Evolutionary conservation across 35 echinoderm and acorn worm genomes (phyloP), one percentile per base, ranked within the genome.

Genomic region (Hemicentrotus pulcherrimus): DNA sequence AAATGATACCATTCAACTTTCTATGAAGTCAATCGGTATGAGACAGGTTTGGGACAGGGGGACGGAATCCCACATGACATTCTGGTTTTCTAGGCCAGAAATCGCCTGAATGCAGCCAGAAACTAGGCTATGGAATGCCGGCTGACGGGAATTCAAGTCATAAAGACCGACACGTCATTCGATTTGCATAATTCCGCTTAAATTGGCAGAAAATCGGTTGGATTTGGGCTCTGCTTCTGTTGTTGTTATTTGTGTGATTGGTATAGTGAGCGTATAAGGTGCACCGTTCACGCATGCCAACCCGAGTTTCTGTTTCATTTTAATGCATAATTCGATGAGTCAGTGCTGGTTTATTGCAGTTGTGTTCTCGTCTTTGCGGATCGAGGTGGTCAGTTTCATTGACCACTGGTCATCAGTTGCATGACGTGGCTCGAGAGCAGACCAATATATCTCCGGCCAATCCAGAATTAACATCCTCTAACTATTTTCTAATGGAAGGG

Each of bases 171-270:
- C 65, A 78, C 65, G 65, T 78, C 65, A 78, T 78, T 78, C 19
- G 65, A 78, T 78, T 78, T 78, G 65, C 65, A 78, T 78, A 78
- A 78, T 78, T 78, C 65, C 65, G 65, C 65, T 78, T 78, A 78
- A 78, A 78, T 78, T 78, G 65, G 65, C 65, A 78, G 65, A 78
- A 78, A 78, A 78, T 78, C 65, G 65, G 65, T 78, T 78, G 65
- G 65, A 78, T 78, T 78, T 78, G 65, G 65, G 65, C 28, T 78
- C 65, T 78, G 65, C 28, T 78, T 28, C 24, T n/a, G 65, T 4
- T 78, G 65, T 28, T n/a, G 65, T 78, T 78, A 18, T 78, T n/a
- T 78, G 19, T 28, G 19, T 28, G 65, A 78, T 78, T 78, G 2
- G 22, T 1, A 28, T 28, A 28, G 65, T 8, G 4, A n/a, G 28